These are phyloP conservation scores for Cepaea hortensis DNA, from an alignment of 2,888 invertebrate genomes.

Conservation along the genomic window DNA sequence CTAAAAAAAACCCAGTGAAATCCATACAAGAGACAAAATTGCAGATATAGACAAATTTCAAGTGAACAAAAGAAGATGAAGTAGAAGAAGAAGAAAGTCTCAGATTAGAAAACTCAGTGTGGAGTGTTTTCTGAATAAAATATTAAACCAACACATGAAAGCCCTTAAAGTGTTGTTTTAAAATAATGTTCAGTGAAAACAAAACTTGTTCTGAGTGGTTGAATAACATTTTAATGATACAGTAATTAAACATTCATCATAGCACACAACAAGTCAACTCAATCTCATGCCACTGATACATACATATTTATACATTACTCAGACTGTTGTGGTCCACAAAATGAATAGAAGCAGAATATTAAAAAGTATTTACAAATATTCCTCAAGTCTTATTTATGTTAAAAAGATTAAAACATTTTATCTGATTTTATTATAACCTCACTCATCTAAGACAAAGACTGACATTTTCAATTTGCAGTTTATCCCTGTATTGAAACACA, in stretches of 20 bases:
- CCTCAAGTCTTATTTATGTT: neutral
- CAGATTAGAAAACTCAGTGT: no score
- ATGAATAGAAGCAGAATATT: neutral
- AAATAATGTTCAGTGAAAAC: neutral
- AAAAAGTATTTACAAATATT: slow-evolving; percentile 23
- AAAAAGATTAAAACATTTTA: neutral
- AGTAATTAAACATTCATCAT: neutral
- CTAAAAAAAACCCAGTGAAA: no score
- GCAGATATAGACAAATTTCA: no score
- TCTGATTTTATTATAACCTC: neutral
- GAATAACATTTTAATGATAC: slow-evolving; percentile 11
- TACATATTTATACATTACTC: slow-evolving; percentile 12
- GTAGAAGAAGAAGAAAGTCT: no score
- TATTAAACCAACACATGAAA: neutral
- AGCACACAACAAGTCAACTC: neutral
- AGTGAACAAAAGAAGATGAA: no score
- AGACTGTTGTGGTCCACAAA: slow-evolving; percentile 13
- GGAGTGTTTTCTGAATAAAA: no score
- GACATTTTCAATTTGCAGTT: no score
- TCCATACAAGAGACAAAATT: no score
- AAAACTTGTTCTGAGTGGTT: neutral
- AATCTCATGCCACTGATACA: neutral
- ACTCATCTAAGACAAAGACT: no score
- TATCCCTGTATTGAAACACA: no score
- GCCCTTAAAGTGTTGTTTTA: neutral